Evolutionary conservation across 1,140 invertebrate species (phyloP).

Genomic region (Laupala kohalensis): DNA sequence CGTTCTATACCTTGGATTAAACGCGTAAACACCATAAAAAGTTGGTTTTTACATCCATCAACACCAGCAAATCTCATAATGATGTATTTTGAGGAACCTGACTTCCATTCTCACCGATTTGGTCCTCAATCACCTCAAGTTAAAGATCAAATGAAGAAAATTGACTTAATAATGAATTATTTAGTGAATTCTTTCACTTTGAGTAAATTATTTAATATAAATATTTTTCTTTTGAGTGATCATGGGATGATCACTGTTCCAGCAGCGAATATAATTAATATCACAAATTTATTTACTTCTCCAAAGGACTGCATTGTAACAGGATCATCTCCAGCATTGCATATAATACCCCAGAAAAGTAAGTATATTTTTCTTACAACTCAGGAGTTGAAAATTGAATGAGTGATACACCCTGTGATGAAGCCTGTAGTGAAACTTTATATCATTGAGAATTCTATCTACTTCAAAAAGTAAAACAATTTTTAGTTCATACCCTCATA

Average conservation of each 20-base stretch:
- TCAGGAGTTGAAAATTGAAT: no score
- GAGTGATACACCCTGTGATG: no score
- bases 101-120: slow-evolving; percentile 38
- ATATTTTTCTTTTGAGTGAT: slow-evolving; percentile 2
- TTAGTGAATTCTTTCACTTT: no score
- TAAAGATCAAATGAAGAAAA: background rate
- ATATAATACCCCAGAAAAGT: slow-evolving; percentile 1
- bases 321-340: slow-evolving; percentile 2
- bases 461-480: no score
- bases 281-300: background rate
- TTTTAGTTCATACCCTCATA: no score
- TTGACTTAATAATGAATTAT: no score
- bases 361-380: background rate
- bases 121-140: slow-evolving; percentile 33
- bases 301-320: background rate
- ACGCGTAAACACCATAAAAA: no score
- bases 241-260: slow-evolving; percentile 5
- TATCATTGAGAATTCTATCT: no score
- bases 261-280: background rate
- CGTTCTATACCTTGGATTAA: no score
- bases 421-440: no score
- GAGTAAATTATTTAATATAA: no score
- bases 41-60: slow-evolving; percentile 45
- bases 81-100: slow-evolving; percentile 61
- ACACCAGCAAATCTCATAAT: slow-evolving; percentile 47